These are phyloP conservation scores for Leucozona laternaria DNA, from an alignment of 2,888 invertebrate genomes.

Conservation along the genomic window DNA sequence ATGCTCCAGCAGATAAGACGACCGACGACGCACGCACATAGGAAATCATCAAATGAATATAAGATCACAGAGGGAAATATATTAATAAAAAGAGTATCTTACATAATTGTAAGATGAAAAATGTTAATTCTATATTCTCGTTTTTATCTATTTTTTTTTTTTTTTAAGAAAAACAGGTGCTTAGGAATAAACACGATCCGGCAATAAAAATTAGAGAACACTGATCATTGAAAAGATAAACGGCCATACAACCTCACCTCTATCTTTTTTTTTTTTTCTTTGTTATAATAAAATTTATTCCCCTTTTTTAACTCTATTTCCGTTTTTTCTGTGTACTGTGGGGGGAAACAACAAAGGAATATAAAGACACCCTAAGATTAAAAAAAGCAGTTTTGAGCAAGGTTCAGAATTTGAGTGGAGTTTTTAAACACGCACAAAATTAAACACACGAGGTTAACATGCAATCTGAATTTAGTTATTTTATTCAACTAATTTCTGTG, in stretches of 20 bases:
- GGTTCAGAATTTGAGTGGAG: not conserved
- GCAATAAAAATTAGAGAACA: slow-evolving; percentile 59
- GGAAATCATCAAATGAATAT: slow-evolving; percentile 5
- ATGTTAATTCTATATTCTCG: slow-evolving; percentile 4
- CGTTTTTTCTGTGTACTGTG: slow-evolving; percentile 33
- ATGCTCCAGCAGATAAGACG: not conserved
- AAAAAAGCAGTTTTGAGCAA: not conserved
- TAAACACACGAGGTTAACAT: not conserved
- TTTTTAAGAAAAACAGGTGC: slow-evolving; percentile 38
- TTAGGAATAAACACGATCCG: slow-evolving; percentile 45
- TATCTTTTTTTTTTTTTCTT: slow-evolving; percentile 18
- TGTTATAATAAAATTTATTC: slow-evolving; percentile 50
- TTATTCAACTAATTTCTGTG: not conserved
- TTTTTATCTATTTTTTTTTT: not conserved
- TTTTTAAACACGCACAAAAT: slow-evolving; percentile 6
- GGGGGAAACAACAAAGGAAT: not conserved
- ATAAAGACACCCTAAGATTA: not conserved
- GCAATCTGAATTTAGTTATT: not conserved
- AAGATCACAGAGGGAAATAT: slow-evolving; percentile 17
- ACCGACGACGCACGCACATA: no score
- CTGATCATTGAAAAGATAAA: slow-evolving; percentile 59
- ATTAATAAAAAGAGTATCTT: not conserved
- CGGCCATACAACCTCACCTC: slow-evolving; percentile 34
- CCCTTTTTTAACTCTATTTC: slow-evolving; percentile 55
- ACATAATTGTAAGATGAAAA: not conserved